Percentiles rank a stretch among this genome's conserved stretches.
phyloP scores from a whole-genome alignment of 2,797 vertebrate genomes.

The Apogon talboti region DNA sequence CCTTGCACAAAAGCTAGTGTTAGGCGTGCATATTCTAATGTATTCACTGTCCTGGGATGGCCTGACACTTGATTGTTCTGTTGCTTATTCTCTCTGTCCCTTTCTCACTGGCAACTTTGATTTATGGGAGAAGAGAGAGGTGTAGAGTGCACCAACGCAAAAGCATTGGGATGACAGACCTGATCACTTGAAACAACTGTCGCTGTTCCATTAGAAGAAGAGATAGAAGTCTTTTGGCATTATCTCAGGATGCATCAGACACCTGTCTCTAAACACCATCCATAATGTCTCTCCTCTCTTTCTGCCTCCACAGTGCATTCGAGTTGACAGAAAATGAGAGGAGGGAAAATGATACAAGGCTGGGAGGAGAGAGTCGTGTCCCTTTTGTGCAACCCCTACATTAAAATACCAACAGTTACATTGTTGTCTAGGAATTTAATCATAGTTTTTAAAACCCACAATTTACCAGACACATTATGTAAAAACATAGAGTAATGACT shows the following conservation, averaged over 20 bases:
- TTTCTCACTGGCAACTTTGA: conserved; percentile 57
- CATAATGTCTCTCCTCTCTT: conserved; percentile 63
- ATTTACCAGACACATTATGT: conserved; percentile 56
- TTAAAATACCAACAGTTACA: conserved; percentile 52
- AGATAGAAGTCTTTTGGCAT: conserved; percentile 75
- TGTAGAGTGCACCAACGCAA: conserved; percentile 65
- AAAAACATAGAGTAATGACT: conserved; percentile 52
- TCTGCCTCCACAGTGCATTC: conserved; percentile 41
- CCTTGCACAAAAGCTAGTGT: conserved; percentile 22
- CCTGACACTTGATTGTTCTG: conserved; percentile 43
- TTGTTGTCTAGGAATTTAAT: conserved; percentile 56
- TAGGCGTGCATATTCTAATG: conserved; percentile 32
- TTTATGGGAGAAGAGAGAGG: conserved; percentile 67
- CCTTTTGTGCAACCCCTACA: conserved; percentile 4
- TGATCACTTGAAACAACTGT: conserved; percentile 79
- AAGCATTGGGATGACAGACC: conserved; percentile 74
- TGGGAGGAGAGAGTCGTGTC: conserved; percentile 30
- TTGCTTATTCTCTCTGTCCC: conserved; percentile 37
- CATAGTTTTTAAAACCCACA: conserved; percentile 53
- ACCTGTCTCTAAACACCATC: conserved; percentile 80
- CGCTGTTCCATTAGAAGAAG: conserved; percentile 71
- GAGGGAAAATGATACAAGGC: conserved; percentile 15
- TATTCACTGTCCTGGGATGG: conserved; percentile 51
- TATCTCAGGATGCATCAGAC: conserved; percentile 79
- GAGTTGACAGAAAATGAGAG: conserved; percentile 49